Evolutionary conservation across 2,113 vertebrate species (phyloP).

Genomic region (Gasterosteus aculeatus): DNA sequence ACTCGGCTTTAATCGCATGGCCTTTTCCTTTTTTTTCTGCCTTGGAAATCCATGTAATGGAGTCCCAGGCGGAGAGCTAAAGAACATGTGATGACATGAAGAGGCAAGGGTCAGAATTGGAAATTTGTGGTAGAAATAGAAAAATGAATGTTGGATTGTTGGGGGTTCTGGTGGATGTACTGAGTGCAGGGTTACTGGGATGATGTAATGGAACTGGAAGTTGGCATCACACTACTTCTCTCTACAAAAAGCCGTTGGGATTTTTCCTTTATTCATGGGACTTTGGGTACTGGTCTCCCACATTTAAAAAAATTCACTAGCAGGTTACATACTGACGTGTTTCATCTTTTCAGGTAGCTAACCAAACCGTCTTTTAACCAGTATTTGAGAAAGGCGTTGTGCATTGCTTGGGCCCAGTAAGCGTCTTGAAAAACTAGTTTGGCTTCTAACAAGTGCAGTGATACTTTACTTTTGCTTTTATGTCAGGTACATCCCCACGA

Average conservation of each 20-base stretch:
- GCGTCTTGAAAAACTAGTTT: neutral
- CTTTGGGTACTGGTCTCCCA: neutral
- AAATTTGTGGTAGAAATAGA: neutral
- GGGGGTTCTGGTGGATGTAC: no score
- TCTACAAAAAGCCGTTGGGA: no score
- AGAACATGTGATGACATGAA: neutral
- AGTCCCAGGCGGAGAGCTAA: neutral
- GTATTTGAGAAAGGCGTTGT: neutral
- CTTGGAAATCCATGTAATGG: slow-evolving; percentile 46
- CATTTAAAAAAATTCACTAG: neutral
- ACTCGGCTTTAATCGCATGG: slow-evolving; percentile 64
- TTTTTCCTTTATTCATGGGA: neutral
- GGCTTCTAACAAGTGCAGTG: neutral
- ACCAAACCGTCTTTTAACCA: neutral
- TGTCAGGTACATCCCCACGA: slow-evolving; percentile 86
- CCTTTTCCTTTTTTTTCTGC: slow-evolving; percentile 39
- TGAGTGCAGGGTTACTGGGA: no score
- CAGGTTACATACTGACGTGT: neutral
- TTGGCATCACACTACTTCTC: no score
- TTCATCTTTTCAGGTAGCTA: no score
- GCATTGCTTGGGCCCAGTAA: no score
- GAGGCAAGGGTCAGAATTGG: slow-evolving; percentile 22
- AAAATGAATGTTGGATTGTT: neutral
- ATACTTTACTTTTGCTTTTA: slow-evolving; percentile 15
- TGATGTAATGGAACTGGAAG: neutral